A percentile compares a stretch with the other conserved stretches of the same genome.
These are phyloP conservation scores for Agriopis aurantiaria DNA, from an alignment of 2,888 invertebrate genomes.

Conservation along the genomic window DNA sequence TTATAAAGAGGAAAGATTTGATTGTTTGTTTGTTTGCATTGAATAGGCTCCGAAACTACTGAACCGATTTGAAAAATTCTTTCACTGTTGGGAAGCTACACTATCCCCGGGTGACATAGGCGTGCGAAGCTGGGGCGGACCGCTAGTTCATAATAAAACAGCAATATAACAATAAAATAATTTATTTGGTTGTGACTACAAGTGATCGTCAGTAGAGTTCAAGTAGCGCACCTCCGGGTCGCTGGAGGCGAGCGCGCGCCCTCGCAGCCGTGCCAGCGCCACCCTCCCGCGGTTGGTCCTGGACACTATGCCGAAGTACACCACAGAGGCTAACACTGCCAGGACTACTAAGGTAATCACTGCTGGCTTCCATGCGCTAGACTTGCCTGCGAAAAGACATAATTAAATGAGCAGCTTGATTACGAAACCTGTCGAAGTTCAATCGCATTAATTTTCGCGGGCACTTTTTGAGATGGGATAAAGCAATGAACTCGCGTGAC, in stretches of 20 bases:
- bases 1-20: too few relatives aligned
- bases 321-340: conserved; percentile 42
- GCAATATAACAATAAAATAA: conserved; percentile 4
- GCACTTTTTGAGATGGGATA: too few relatives aligned
- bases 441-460: too few relatives aligned
- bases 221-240: conserved; percentile 75
- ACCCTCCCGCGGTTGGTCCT: conserved; percentile 50
- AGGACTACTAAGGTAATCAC: conserved; percentile 54
- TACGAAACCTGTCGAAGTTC: too few relatives aligned
- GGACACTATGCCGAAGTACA: conserved; percentile 44
- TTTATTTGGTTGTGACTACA: conserved; percentile 21
- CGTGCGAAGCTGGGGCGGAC: too few relatives aligned
- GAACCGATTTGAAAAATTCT: too few relatives aligned
- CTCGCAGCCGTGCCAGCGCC: conserved; percentile 61
- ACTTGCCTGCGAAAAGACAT: conserved; percentile 47
- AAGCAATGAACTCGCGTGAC: too few relatives aligned
- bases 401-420: background rate
- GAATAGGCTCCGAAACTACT: too few relatives aligned
- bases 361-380: conserved; percentile 50
- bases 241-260: conserved; percentile 44
- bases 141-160: too few relatives aligned
- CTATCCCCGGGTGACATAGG: too few relatives aligned
- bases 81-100: too few relatives aligned
- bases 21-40: too few relatives aligned
- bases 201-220: conserved; percentile 64